These are phyloP conservation scores for Glyptemys insculpta DNA, from an alignment of 2,797 vertebrate species.

Conservation along the genomic window DNA sequence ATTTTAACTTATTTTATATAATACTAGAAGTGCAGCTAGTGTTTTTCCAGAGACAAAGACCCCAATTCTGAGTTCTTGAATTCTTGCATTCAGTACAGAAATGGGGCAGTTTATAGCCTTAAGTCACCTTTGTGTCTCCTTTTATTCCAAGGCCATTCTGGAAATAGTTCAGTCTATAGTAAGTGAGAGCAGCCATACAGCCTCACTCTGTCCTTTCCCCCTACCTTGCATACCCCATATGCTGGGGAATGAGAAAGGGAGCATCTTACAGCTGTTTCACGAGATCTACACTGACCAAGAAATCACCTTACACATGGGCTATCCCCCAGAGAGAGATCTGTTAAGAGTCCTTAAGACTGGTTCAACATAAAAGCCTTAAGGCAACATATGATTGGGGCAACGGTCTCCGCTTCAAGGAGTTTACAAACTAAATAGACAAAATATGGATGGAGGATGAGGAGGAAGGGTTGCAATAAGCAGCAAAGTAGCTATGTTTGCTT, in stretches of 20 bases:
- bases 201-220: not conserved
- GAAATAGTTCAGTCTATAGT: not conserved
- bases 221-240: not conserved
- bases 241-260: not conserved
- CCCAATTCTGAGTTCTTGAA: not conserved
- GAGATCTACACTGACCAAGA: conserved; percentile 22
- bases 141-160: not conserved
- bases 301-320: not conserved
- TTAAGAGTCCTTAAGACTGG: not conserved
- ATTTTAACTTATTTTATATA: not conserved
- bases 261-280: not conserved
- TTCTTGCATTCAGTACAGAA: not conserved
- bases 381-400: not conserved
- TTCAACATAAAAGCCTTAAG: conserved; percentile 21
- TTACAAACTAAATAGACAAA: not conserved
- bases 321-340: not conserved
- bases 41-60: not conserved
- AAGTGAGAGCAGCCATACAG: not conserved
- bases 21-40: not conserved
- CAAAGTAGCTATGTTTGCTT: not conserved
- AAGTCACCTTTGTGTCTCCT: not conserved
- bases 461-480: not conserved
- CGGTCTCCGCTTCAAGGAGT: conserved; percentile 21
- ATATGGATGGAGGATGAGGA: not conserved
- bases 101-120: not conserved